Evolutionary conservation across 92 coral and sea anemone species (phyloP).

Genomic region (Porites divaricata): DNA sequence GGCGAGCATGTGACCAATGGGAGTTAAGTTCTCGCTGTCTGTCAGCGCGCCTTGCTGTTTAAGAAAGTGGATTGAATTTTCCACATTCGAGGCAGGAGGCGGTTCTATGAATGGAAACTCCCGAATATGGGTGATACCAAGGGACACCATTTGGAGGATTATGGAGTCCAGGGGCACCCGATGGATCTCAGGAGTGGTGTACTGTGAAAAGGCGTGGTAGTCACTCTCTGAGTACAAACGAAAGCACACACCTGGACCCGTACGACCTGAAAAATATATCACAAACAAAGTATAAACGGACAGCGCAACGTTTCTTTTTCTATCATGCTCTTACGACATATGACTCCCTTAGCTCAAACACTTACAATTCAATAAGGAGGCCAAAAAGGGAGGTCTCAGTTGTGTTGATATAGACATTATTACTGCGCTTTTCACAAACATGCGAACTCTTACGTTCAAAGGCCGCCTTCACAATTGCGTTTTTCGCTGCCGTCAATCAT

Average conservation of each 20-base stretch:
- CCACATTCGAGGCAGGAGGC: constrained; percentile 91
- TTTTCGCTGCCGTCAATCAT: too few relatives aligned
- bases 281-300: neutral
- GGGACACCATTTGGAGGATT: constrained; percentile 92
- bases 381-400: too few relatives aligned
- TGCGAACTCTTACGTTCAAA: too few relatives aligned
- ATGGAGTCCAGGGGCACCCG: constrained; percentile 93
- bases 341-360: too few relatives aligned
- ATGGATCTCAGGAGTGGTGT: constrained; percentile 98
- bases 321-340: too few relatives aligned
- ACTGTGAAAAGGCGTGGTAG: constrained; percentile 95
- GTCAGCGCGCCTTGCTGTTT: constrained; percentile 96
- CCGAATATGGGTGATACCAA: constrained; percentile 89
- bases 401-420: too few relatives aligned
- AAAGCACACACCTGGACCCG: constrained; percentile 99
- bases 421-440: too few relatives aligned
- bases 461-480: too few relatives aligned
- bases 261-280: constrained; percentile 72
- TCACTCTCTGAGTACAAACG: constrained; percentile 93
- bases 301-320: too few relatives aligned
- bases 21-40: constrained; percentile 80
- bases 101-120: constrained; percentile 96
- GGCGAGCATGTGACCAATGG: constrained; percentile 95
- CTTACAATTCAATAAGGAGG: too few relatives aligned
- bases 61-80: constrained; percentile 87